Evolutionary conservation across 2,113 vertebrate genomes (phyloP).

Genomic region (Eonycteris spelaea): DNA sequence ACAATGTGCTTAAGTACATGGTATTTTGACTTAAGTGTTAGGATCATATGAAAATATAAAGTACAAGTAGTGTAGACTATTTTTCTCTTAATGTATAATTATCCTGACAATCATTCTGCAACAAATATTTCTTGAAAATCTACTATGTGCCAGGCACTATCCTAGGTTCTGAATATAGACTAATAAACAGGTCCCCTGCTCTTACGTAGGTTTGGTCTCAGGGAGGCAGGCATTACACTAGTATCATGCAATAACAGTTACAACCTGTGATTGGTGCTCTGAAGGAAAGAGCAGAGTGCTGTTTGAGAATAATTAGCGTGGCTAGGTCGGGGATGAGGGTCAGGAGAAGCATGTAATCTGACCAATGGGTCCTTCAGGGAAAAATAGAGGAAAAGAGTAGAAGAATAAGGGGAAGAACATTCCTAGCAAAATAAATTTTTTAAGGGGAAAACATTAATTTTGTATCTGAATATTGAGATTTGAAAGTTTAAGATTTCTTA

Average conservation of each 20-base stretch:
- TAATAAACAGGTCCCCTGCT: neutral
- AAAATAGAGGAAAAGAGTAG: neutral
- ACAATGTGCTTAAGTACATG: neutral
- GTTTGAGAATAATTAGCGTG: neutral
- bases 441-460: neutral
- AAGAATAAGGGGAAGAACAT: neutral
- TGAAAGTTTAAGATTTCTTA: neutral
- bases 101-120: neutral
- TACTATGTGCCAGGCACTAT: neutral
- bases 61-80: neutral
- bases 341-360: neutral
- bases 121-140: neutral
- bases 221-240: neutral
- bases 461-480: neutral
- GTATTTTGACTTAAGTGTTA: neutral
- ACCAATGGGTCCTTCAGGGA: no score
- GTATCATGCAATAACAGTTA: neutral
- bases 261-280: neutral
- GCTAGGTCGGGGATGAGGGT: neutral
- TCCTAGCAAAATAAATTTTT: neutral
- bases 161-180: neutral
- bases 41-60: neutral
- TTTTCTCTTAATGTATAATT: neutral
- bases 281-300: neutral
- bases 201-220: neutral